These are phyloP conservation scores for Rousettus madagascariensis DNA, from an alignment of 2,797 vertebrate species.

Conservation along the genomic window DNA sequence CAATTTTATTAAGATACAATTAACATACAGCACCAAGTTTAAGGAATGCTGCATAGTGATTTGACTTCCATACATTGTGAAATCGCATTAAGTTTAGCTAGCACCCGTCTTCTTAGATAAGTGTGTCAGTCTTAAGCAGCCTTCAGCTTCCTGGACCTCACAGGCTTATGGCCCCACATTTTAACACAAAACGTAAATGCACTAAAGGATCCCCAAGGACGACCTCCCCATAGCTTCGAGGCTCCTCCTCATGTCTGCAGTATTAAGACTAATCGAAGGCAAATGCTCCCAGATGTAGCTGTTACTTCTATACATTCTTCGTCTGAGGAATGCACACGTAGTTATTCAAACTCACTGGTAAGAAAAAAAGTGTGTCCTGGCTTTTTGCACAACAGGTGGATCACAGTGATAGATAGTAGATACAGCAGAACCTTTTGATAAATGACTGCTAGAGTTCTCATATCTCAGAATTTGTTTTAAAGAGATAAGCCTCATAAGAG, in stretches of 20 bases:
- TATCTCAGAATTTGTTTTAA: background rate
- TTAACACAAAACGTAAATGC: background rate
- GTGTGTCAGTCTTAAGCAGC: background rate
- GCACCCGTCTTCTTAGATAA: background rate
- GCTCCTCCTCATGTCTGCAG: background rate
- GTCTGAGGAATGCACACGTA: background rate
- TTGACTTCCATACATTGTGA: background rate
- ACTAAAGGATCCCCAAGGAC: background rate
- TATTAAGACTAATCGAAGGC: background rate
- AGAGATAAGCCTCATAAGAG: background rate
- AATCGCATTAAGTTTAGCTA: background rate
- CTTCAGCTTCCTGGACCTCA: background rate
- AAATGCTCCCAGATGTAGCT: background rate
- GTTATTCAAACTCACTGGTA: background rate
- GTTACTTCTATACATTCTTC: background rate
- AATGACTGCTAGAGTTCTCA: background rate
- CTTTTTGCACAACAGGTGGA: background rate
- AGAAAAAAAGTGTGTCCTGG: background rate
- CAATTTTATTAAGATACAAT: background rate
- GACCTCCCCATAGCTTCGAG: background rate
- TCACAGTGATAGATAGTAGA: background rate
- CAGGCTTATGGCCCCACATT: background rate
- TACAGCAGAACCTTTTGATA: background rate
- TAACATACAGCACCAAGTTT: background rate
- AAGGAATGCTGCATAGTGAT: background rate